Conservation (phyloP, 2,888 invertebrate genomes). For the Thecocarcelia acutangulata region DNA sequence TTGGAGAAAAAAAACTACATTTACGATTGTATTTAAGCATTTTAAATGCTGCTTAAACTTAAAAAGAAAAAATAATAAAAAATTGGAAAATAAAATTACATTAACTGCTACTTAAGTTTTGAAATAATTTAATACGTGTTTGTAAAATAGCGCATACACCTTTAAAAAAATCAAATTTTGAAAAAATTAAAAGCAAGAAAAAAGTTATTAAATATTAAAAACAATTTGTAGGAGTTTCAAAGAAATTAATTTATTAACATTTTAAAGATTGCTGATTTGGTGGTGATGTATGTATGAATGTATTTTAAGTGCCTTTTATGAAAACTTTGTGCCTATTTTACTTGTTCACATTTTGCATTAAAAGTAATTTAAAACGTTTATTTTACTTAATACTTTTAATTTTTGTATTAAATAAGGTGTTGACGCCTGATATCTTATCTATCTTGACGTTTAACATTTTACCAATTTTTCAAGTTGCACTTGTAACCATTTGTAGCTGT, state of each 20-base stretch:
- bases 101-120: neutral
- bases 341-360: slow-evolving; percentile 9
- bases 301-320: neutral
- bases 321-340: neutral
- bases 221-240: no score
- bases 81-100: neutral
- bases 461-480: slow-evolving; percentile 22
- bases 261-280: no score
- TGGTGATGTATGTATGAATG: no score
- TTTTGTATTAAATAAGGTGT: slow-evolving; percentile 55
- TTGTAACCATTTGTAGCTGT: slow-evolving; percentile 6
- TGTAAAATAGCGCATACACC: neutral
- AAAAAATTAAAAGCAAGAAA: no score
- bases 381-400: slow-evolving; percentile 14
- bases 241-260: no score
- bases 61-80: neutral
- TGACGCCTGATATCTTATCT: slow-evolving; percentile 46
- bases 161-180: neutral
- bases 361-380: slow-evolving; percentile 33
- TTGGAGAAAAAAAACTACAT: slow-evolving; percentile 14
- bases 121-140: neutral
- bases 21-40: neutral
- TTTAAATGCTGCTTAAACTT: slow-evolving; percentile 3
- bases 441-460: slow-evolving; percentile 38
- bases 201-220: no score